Base-by-base conservation (phyloP, 2,888 invertebrate species). In the Drosophila mimica region DNA sequence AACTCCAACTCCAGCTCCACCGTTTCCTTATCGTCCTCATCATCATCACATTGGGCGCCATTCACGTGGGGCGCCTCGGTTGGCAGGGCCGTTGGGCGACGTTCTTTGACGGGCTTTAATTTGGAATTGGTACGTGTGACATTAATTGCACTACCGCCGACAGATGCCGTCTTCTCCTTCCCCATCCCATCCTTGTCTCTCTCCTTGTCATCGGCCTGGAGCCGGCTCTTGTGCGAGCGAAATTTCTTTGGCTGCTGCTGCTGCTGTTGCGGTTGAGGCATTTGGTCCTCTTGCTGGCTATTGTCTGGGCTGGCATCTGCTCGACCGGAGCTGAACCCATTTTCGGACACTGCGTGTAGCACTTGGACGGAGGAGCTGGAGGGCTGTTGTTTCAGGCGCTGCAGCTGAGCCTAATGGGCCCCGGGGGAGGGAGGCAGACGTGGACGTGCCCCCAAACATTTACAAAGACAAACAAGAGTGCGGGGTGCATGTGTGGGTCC, bases 41-140 rank as follows among this genome's bases (percentile, higher is more conserved):
- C 61, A 6, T 49, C 40, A 31, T 48, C 63, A 53, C 28, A 3
- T 30, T 60, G 54, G 31, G 33, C 70, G 38, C 61, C 83, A 57
- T 79, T 78, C 8, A 90, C 62, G 60, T 68, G 69, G 31, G 91
- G 91, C 63, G 86, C 88, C 61, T 91, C 90, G 15, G 63, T 83
- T 25, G 92, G 91, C 64, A 92, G 60, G 1, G 92, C 91, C 6
- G 92, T 92, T 25, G 92, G 91, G 5, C 92, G 83, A 11, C 92
- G 82, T 65, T 89, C 91, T 83, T 91, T 91, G 79, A 91, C 90
- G 59, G 92, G 91, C 66, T 91, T 92, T 74, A 91, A 79, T 77
- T 89, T 91, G 66, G 87, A 74, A 74, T 67, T 81, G 82, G 70
- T 63, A 74, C 83, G 80, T 81, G 75, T 76, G 79, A 77, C 79